Conservation (phyloP, 30 jellyfish, hydroid and myxozoan genomes). For the Pseudorhiza aurosa region DNA sequence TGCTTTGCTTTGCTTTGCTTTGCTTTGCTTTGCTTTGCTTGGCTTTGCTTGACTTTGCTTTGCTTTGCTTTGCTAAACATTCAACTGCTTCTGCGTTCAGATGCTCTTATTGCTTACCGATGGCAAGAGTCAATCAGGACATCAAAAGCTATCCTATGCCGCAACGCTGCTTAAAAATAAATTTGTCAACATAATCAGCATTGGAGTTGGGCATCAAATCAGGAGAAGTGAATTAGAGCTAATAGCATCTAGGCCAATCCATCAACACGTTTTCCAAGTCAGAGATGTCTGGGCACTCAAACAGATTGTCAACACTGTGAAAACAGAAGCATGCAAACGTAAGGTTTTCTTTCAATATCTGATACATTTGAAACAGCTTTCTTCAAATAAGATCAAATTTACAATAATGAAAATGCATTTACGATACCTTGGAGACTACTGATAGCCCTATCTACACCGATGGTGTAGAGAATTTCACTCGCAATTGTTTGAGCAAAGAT, state of each 20-base stretch:
- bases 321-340: slow-evolving; percentile 80
- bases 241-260: slow-evolving; percentile 71
- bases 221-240: slow-evolving; percentile 64
- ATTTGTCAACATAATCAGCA: slow-evolving; percentile 69
- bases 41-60: no score
- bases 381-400: no score
- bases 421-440: no score
- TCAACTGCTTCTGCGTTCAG: no score
- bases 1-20: no score
- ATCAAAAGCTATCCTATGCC: slow-evolving; percentile 34
- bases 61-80: no score
- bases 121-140: slow-evolving; percentile 65
- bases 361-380: no score
- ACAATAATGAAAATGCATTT: no score
- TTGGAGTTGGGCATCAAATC: slow-evolving; percentile 62
- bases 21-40: no score
- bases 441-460: no score
- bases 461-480: no score
- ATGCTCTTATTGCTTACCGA: slow-evolving; percentile 74
- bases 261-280: slow-evolving; percentile 66
- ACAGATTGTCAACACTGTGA: slow-evolving; percentile 44
- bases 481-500: no score
- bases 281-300: slow-evolving; percentile 56
- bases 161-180: slow-evolving; percentile 59
- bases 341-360: not conserved